phyloP scores from a whole-genome alignment of 2,888 invertebrate species.

The Drosophila meridiana region DNA sequence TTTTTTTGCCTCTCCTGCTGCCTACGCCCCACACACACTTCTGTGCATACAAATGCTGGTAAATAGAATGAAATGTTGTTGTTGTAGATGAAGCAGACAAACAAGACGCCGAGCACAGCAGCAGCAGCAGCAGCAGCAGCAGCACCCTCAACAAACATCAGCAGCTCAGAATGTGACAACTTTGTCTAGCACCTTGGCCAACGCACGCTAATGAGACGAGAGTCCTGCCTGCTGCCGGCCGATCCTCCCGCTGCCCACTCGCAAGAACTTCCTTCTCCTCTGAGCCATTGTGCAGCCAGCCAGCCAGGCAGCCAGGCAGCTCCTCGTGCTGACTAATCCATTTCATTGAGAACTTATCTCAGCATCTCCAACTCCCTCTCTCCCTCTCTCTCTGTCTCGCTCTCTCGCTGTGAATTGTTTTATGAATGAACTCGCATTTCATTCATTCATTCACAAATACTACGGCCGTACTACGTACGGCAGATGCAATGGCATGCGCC shows the following conservation, averaged over 20 bases:
- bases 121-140: slow-evolving; percentile 2
- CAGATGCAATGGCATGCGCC: slow-evolving; percentile 65
- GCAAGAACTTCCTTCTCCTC: slow-evolving; percentile 57
- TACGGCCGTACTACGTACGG: slow-evolving; percentile 54
- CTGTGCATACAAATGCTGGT: slow-evolving; percentile 55
- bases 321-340: slow-evolving; percentile 73
- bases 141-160: not conserved
- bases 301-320: slow-evolving; percentile 4
- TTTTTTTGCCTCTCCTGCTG: slow-evolving; percentile 21
- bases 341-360: slow-evolving; percentile 70
- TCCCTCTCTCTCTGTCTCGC: no score
- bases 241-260: not conserved
- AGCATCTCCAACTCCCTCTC: slow-evolving; percentile 15
- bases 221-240: slow-evolving; percentile 11
- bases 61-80: slow-evolving; percentile 51
- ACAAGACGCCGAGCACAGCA: slow-evolving; percentile 36
- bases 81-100: slow-evolving; percentile 67
- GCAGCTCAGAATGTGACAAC: slow-evolving; percentile 33
- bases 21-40: not conserved
- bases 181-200: slow-evolving; percentile 57
- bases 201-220: slow-evolving; percentile 65
- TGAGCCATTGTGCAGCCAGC: slow-evolving; percentile 39
- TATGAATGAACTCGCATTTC: slow-evolving; percentile 76
- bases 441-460: slow-evolving; percentile 71
- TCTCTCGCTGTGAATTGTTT: slow-evolving; percentile 59